Percentiles rank a stretch among this genome's conserved stretches.
Conservation (phyloP, 2,113 vertebrate species). For the Pelvicachromis taeniatus region DNA sequence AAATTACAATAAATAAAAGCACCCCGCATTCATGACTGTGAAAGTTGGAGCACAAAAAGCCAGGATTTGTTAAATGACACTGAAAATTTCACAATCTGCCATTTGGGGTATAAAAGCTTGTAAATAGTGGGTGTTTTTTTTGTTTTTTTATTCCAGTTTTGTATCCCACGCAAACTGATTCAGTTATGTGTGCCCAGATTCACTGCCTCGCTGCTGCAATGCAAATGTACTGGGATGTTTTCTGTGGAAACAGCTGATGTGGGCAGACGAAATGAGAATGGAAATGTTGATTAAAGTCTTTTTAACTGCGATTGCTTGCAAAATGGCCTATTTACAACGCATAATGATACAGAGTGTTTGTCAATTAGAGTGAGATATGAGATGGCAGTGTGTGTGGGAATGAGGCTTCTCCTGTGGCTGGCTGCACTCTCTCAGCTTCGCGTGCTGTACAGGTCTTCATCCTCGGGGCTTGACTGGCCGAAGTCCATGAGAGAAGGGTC, state of each 20-base stretch:
- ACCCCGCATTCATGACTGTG: background rate
- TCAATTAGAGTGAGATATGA: background rate
- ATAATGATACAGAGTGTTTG: background rate
- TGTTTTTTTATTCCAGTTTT: background rate
- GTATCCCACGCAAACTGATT: background rate
- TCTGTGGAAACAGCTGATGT: slow-evolving; percentile 6
- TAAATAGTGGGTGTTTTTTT: slow-evolving; percentile 15
- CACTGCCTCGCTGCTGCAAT: background rate
- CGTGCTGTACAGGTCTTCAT: slow-evolving; percentile 87
- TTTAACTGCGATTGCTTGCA: background rate
- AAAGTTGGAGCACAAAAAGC: background rate
- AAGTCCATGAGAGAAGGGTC: slow-evolving; percentile 82
- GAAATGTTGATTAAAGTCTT: slow-evolving; percentile 19
- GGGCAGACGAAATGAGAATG: slow-evolving; percentile 13
- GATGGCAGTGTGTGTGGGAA: slow-evolving; percentile 22
- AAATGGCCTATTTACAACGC: slow-evolving; percentile 7
- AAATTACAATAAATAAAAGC: slow-evolving; percentile 51
- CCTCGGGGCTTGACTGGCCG: slow-evolving; percentile 84
- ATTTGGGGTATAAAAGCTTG: slow-evolving; percentile 23
- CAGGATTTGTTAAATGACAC: slow-evolving; percentile 9
- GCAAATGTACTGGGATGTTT: slow-evolving; percentile 4
- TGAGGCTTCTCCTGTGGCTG: background rate
- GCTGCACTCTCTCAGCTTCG: slow-evolving; percentile 73
- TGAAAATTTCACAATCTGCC: slow-evolving; percentile 15
- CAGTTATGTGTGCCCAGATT: background rate